Evolutionary conservation across 2,113 vertebrate genomes (phyloP).

Genomic region (Grammomys surdaster): DNA sequence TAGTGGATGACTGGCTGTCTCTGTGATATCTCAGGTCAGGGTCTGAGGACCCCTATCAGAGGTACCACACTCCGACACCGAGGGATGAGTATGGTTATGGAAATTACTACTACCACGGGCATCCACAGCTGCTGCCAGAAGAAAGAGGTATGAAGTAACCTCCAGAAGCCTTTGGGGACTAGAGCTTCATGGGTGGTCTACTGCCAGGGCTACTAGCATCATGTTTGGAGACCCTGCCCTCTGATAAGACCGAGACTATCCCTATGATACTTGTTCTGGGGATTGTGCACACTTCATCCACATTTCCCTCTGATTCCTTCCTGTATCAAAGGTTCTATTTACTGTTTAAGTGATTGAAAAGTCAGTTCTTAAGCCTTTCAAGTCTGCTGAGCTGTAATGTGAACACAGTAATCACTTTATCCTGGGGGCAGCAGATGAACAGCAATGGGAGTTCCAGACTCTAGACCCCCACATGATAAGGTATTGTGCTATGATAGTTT

Average conservation of each 20-base stretch:
- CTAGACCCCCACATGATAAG: background rate
- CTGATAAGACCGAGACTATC: background rate
- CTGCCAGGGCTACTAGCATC: background rate
- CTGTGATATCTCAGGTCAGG: slow-evolving; percentile 79
- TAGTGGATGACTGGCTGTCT: background rate
- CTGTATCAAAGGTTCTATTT: background rate
- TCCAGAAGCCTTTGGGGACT: background rate
- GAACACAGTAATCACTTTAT: background rate
- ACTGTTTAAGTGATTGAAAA: background rate
- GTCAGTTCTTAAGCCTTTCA: background rate
- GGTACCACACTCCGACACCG: slow-evolving; percentile 39
- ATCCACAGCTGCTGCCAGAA: background rate
- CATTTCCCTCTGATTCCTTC: background rate
- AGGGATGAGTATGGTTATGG: slow-evolving; percentile 73
- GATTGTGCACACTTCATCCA: background rate
- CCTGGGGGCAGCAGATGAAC: background rate
- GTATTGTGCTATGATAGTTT: background rate
- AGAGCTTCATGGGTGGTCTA: no score
- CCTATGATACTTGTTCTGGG: no score
- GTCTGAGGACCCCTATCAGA: slow-evolving; percentile 67
- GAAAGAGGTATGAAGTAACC: slow-evolving; percentile 81
- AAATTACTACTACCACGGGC: slow-evolving; percentile 69
- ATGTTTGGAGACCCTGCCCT: background rate
- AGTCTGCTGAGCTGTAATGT: background rate
- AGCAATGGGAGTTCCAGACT: background rate